phyloP scores from a whole-genome alignment of 2,113 vertebrate species.

The Lepus americanus region DNA sequence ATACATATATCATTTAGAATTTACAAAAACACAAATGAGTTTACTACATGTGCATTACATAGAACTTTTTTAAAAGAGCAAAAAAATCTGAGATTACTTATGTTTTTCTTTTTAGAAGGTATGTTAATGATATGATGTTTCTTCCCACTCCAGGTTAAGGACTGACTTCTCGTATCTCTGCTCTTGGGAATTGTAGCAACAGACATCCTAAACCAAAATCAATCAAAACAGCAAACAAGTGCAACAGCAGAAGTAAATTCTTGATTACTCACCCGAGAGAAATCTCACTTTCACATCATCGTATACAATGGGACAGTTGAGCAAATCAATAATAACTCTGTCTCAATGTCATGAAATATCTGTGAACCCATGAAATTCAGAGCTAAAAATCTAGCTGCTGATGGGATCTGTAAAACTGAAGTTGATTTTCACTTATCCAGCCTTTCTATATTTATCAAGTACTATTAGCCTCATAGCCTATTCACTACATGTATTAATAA shows the following conservation, averaged over 20 bases:
- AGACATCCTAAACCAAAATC: conserved; percentile 16
- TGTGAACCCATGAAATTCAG: conserved; percentile 76
- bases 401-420: background rate
- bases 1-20: background rate
- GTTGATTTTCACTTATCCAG: background rate
- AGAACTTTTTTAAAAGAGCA: background rate
- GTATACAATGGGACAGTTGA: conserved; percentile 90
- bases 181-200: background rate
- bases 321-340: conserved; percentile 90
- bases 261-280: conserved; percentile 92
- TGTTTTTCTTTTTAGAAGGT: background rate
- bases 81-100: background rate
- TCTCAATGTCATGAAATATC: conserved; percentile 94
- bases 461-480: background rate
- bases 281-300: conserved; percentile 97
- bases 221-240: conserved; percentile 8
- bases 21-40: too few relatives aligned
- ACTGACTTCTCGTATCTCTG: background rate
- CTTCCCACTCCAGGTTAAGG: background rate
- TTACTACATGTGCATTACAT: background rate
- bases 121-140: background rate
- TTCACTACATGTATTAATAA: background rate
- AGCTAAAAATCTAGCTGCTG: background rate
- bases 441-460: background rate
- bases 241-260: background rate